These are phyloP conservation scores for Machimus rusticus DNA, from an alignment of 2,888 invertebrate species.

Conservation along the genomic window DNA sequence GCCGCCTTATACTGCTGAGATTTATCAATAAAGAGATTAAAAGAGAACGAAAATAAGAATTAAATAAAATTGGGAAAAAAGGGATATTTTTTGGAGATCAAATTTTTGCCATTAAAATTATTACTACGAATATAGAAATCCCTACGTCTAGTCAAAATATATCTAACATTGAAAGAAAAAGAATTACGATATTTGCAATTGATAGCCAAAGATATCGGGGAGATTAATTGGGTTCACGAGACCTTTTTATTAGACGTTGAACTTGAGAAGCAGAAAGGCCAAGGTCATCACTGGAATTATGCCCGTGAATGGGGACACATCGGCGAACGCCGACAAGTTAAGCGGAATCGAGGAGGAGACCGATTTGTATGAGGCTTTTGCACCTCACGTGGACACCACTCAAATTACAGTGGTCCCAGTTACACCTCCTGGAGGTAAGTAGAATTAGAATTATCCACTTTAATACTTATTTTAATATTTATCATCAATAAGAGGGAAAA, in stretches of 20 bases:
- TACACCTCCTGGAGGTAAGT: slow-evolving; percentile 63
- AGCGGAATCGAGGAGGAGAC: slow-evolving; percentile 78
- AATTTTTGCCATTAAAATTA: not conserved
- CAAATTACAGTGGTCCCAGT: slow-evolving; percentile 78
- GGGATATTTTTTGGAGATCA: not conserved
- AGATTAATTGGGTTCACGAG: not conserved
- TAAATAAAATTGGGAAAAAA: slow-evolving; percentile 1
- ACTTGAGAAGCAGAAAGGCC: not conserved
- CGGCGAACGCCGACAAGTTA: slow-evolving; percentile 71
- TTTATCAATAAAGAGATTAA: not conserved
- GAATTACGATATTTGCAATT: not conserved
- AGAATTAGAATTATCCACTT: not conserved
- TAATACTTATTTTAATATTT: not conserved
- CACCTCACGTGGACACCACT: slow-evolving; percentile 81
- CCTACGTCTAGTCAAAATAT: not conserved
- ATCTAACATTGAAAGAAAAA: not conserved
- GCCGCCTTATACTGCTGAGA: not conserved
- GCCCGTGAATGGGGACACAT: slow-evolving; percentile 61
- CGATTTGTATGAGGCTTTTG: slow-evolving; percentile 80
- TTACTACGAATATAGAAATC: not conserved
- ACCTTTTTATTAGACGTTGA: not conserved
- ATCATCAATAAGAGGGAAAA: not conserved
- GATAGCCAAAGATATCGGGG: slow-evolving; percentile 18
- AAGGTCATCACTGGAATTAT: slow-evolving; percentile 49
- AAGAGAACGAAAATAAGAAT: slow-evolving; percentile 28